Conservation (phyloP, 2,888 invertebrate species). For the Apodemia mormo region DNA sequence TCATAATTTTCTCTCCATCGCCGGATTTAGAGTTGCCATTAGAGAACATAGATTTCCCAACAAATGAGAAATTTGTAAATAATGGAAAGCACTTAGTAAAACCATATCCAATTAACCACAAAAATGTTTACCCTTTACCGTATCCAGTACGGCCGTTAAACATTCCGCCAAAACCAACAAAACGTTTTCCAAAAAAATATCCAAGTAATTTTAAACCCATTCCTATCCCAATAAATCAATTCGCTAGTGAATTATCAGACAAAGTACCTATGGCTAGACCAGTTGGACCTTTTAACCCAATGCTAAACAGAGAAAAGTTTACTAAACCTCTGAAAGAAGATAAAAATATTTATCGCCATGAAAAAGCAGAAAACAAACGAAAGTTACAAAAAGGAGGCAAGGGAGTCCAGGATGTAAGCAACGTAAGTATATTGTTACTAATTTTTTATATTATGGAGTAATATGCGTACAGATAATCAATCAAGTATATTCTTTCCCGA, state of each 20-base stretch:
- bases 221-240: constrained; percentile 65
- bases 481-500: too few relatives aligned
- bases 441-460: too few relatives aligned
- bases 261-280: constrained; percentile 72
- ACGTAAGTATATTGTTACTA: not conserved
- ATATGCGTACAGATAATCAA: too few relatives aligned
- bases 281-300: constrained; percentile 61
- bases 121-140: constrained; percentile 42
- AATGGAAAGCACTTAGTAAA: constrained; percentile 49
- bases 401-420: constrained; percentile 28
- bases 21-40: constrained; percentile 66
- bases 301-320: constrained; percentile 51
- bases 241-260: constrained; percentile 49
- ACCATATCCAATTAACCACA: constrained; percentile 49
- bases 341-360: constrained; percentile 65
- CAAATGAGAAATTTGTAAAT: not conserved
- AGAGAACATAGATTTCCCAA: constrained; percentile 30
- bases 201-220: constrained; percentile 71
- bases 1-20: constrained; percentile 60
- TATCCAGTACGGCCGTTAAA: constrained; percentile 56
- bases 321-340: constrained; percentile 53
- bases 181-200: constrained; percentile 83
- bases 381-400: constrained; percentile 56
- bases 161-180: constrained; percentile 65
- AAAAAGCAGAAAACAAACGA: constrained; percentile 77